phyloP scores from a whole-genome alignment of 1,140 invertebrate species.

The Uloborus diversus region DNA sequence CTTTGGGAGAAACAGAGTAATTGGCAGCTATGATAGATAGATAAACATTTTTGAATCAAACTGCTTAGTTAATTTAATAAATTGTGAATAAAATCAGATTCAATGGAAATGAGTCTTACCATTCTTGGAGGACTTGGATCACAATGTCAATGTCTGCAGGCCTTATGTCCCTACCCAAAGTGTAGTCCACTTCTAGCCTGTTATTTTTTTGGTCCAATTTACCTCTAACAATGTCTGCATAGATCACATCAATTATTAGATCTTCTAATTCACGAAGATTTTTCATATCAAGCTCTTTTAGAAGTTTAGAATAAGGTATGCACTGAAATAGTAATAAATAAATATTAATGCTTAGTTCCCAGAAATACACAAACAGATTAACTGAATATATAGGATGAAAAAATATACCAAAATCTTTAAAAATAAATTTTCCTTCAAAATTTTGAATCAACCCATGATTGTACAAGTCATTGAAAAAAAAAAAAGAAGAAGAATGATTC shows the following conservation, averaged over 20 bases:
- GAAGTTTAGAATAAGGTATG: constrained; percentile 85
- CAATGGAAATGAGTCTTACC: constrained; percentile 70
- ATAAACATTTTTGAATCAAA: too few relatives aligned
- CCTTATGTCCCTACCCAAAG: constrained; percentile 90
- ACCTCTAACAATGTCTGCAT: constrained; percentile 94
- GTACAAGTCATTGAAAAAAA: too few relatives aligned
- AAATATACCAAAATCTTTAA: too few relatives aligned
- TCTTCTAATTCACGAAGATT: constrained; percentile 95
- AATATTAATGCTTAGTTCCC: constrained; percentile 62
- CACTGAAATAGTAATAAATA: constrained; percentile 71
- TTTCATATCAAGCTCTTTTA: constrained; percentile 88
- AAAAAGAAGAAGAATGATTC: too few relatives aligned
- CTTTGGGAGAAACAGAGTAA: too few relatives aligned
- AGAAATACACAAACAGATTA: too few relatives aligned
- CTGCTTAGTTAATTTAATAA: too few relatives aligned
- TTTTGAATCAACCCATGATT: too few relatives aligned
- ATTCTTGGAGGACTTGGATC: constrained; percentile 82
- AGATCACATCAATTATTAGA: constrained; percentile 97
- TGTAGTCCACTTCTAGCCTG: constrained; percentile 92
- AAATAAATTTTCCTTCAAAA: too few relatives aligned
- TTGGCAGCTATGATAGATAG: too few relatives aligned
- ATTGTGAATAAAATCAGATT: too few relatives aligned
- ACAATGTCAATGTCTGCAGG: constrained; percentile 78
- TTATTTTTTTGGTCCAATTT: constrained; percentile 96
- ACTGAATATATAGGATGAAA: too few relatives aligned